Evolutionary conservation across 2,797 vertebrate species (phyloP).

Genomic region (Buphagus erythrorhynchus): DNA sequence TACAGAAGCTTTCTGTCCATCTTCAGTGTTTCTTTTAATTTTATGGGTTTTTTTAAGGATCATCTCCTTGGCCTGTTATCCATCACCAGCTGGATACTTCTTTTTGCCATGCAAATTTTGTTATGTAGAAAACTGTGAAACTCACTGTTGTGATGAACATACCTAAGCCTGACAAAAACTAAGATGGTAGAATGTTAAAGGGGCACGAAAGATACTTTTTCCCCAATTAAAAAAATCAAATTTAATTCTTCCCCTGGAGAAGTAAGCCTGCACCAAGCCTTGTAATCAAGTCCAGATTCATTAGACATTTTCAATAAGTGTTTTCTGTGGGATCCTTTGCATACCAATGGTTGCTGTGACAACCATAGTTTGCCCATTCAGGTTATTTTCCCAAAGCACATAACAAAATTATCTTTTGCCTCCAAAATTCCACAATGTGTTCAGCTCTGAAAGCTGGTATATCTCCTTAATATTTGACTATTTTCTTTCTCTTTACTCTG

Average conservation of each 20-base stretch:
- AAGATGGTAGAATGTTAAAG: background rate
- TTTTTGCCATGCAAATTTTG: background rate
- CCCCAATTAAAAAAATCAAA: background rate
- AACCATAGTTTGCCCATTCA: background rate
- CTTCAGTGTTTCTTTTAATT: background rate
- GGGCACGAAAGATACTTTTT: background rate
- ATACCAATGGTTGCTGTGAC: background rate
- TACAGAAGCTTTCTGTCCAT: background rate
- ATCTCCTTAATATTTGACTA: background rate
- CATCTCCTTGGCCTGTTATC: background rate
- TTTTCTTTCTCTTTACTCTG: background rate
- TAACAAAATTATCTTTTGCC: background rate
- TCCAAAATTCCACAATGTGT: background rate
- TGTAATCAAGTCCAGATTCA: background rate
- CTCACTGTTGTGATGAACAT: background rate
- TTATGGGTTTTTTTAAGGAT: background rate
- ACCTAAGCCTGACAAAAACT: background rate
- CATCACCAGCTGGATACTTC: background rate
- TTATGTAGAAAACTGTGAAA: background rate
- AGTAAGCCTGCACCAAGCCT: background rate
- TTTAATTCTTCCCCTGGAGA: background rate
- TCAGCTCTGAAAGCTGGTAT: background rate
- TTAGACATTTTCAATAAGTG: slow-evolving; percentile 13
- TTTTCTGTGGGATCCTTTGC: background rate
- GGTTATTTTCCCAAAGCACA: background rate